Conservation (phyloP, 2,888 invertebrate species). For the Lapara coniferarum region DNA sequence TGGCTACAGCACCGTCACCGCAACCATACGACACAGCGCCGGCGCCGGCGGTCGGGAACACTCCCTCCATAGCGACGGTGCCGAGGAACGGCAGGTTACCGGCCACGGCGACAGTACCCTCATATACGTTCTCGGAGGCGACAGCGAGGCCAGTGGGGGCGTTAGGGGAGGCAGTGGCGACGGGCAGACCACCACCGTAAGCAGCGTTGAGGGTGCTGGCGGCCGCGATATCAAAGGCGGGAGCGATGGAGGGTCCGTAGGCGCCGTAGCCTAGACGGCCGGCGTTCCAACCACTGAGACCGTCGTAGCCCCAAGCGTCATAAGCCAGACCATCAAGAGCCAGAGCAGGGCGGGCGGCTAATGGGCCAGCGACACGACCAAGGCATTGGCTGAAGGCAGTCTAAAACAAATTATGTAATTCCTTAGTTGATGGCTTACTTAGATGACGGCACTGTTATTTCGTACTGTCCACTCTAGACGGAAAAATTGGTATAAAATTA, state of each 20-base stretch:
- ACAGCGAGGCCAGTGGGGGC: constrained; percentile 36
- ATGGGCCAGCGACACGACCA: background rate
- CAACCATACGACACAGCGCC: constrained; percentile 42
- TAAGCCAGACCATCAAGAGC: background rate
- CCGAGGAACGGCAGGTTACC: constrained; percentile 45
- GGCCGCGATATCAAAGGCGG: constrained; percentile 36
- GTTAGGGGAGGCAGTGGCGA: constrained; percentile 32
- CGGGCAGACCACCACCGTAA: constrained; percentile 31
- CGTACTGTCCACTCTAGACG: too few species aligned
- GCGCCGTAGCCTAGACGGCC: constrained; percentile 21
- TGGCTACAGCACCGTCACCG: constrained; percentile 33
- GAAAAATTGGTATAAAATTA: too few species aligned
- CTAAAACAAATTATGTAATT: background rate
- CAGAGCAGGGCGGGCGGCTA: background rate
- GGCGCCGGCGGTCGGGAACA: constrained; percentile 43
- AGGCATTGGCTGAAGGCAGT: constrained; percentile 16
- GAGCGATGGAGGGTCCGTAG: constrained; percentile 34
- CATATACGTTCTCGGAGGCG: constrained; percentile 37
- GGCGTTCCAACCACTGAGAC: background rate
- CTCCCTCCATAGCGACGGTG: constrained; percentile 46
- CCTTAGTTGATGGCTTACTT: too few species aligned
- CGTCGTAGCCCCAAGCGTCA: background rate
- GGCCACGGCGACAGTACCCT: constrained; percentile 32
- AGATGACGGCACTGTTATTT: too few species aligned
- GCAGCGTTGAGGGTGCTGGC: constrained; percentile 32